phyloP scores from a whole-genome alignment of 1,140 invertebrate genomes.

The Hylaeus anthracinus region DNA sequence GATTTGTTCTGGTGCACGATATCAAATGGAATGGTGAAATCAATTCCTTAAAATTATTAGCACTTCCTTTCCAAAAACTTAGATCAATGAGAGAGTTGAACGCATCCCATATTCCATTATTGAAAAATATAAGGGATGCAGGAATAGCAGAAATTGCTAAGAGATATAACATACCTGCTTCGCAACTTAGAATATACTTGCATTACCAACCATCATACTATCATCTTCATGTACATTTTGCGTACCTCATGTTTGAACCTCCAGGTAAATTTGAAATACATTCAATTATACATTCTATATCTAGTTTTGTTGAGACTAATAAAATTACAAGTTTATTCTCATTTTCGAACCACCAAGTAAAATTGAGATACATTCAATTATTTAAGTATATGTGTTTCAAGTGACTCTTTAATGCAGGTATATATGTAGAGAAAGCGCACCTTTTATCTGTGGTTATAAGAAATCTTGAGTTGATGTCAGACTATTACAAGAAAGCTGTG shows the following conservation, averaged over 20 bases:
- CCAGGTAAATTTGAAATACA: slow-evolving; percentile 82
- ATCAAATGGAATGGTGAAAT: slow-evolving; percentile 95
- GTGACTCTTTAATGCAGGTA: slow-evolving; percentile 78
- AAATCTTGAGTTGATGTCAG: slow-evolving; percentile 90
- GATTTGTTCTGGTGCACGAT: slow-evolving; percentile 95
- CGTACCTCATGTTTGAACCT: slow-evolving; percentile 90
- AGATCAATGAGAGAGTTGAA: slow-evolving; percentile 93
- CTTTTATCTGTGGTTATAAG: slow-evolving; percentile 93
- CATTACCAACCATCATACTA: slow-evolving; percentile 99
- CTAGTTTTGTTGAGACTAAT: too few relatives aligned
- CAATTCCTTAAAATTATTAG: slow-evolving; percentile 91
- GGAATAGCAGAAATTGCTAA: slow-evolving; percentile 88
- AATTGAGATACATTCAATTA: slow-evolving; percentile 36
- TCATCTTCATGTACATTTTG: slow-evolving; percentile 97
- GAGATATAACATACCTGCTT: slow-evolving; percentile 88
- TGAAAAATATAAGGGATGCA: slow-evolving; percentile 90
- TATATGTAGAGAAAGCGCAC: slow-evolving; percentile 91
- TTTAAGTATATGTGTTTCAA: neutral
- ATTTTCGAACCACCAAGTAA: slow-evolving; percentile 90
- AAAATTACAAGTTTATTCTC: slow-evolving; percentile 70
- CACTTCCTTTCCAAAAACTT: slow-evolving; percentile 88
- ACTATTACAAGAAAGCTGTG: slow-evolving; percentile 93
- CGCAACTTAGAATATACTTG: slow-evolving; percentile 91
- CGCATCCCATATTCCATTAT: slow-evolving; percentile 88
- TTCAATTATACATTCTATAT: slow-evolving; percentile 1